Conservation (phyloP, 2,797 vertebrate genomes). For the Falco biarmicus region DNA sequence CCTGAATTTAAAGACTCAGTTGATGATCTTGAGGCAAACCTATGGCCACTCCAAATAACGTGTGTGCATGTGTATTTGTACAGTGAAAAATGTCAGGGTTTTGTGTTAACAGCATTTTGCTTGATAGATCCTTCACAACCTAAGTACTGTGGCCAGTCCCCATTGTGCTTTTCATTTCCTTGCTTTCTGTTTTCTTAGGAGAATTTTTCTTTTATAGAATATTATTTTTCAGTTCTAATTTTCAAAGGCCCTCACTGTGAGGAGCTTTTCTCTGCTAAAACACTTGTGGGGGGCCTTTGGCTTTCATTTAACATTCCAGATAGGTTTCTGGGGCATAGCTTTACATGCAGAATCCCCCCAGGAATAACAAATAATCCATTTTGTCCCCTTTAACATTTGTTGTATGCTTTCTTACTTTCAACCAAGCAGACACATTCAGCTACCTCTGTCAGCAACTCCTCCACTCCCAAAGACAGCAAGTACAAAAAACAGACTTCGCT, state of each 20-base stretch:
- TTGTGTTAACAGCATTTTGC: conserved; percentile 5
- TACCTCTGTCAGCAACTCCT: conserved; percentile 36
- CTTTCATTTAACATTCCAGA: conserved; percentile 69
- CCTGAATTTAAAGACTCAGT: conserved; percentile 52
- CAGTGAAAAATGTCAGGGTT: background rate
- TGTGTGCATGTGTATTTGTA: background rate
- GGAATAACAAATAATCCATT: conserved; percentile 53
- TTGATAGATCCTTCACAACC: background rate
- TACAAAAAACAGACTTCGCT: conserved; percentile 53
- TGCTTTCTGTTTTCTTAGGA: conserved; percentile 54
- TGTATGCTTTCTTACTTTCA: conserved; percentile 37
- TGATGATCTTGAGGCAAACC: conserved; percentile 4
- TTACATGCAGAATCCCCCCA: conserved; percentile 55
- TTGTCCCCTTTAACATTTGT: conserved; percentile 46
- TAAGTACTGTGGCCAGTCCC: background rate
- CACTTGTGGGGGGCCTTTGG: conserved; percentile 21
- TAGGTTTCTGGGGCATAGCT: conserved; percentile 56
- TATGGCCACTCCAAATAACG: conserved; percentile 1
- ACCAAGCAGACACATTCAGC: conserved; percentile 6
- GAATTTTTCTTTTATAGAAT: conserved; percentile 46
- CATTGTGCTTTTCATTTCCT: conserved; percentile 14
- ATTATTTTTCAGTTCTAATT: conserved; percentile 65
- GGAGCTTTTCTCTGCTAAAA: conserved; percentile 50
- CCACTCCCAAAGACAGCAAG: conserved; percentile 61
- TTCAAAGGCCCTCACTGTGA: conserved; percentile 62